Percentiles rank a stretch among this genome's conserved stretches.
Conservation (phyloP, 64 coral and sea anemone species). For the Cladopsammia gracilis region DNA sequence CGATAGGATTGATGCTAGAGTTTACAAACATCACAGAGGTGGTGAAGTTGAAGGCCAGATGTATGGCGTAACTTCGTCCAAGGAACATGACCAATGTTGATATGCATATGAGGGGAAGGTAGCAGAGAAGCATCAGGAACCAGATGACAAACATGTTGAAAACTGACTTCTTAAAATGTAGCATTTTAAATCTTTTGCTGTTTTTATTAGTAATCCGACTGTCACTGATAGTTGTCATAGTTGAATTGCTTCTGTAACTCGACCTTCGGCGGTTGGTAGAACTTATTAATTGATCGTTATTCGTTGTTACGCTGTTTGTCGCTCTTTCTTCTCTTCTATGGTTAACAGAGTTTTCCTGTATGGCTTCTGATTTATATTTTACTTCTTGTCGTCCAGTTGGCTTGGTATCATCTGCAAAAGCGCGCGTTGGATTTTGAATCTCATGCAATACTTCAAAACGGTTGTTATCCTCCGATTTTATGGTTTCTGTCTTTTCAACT, state of each 20-base stretch:
- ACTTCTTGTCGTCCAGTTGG: not conserved
- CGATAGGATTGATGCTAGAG: conserved; percentile 20
- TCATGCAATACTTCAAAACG: not conserved
- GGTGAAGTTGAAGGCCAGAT: conserved; percentile 37
- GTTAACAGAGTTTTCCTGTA: not conserved
- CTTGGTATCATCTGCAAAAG: not conserved
- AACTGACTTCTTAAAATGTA: conserved; percentile 40
- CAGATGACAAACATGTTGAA: conserved; percentile 47
- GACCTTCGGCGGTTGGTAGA: not conserved
- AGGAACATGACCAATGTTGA: not conserved
- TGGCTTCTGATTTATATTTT: not conserved
- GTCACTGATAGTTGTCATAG: not conserved
- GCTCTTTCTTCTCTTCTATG: not conserved
- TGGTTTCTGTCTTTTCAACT: not conserved
- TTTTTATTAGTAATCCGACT: not conserved
- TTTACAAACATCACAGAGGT: conserved; percentile 50
- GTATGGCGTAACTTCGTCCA: conserved; percentile 12
- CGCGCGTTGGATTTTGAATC: not conserved
- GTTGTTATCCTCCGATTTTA: not conserved
- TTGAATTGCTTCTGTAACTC: not conserved
- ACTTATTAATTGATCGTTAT: not conserved
- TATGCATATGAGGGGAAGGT: conserved; percentile 18
- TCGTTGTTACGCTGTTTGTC: not conserved
- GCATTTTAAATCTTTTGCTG: conserved; percentile 23
- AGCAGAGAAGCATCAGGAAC: conserved; percentile 34